phyloP scores from a whole-genome alignment of 1,140 invertebrate species.

The Aphaenogaster floridana region DNA sequence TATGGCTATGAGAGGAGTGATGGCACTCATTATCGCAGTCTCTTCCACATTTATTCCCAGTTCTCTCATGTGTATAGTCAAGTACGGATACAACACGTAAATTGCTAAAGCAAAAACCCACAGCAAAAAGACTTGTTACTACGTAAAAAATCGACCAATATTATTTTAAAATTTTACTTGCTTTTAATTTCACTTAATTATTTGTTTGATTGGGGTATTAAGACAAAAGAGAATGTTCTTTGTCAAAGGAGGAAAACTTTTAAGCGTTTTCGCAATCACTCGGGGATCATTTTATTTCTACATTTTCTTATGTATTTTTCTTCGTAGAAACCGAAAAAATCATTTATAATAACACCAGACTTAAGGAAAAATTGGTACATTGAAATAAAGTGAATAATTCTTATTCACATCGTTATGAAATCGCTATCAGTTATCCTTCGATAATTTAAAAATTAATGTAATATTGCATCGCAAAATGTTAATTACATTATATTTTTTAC shows the following conservation, averaged over 20 bases:
- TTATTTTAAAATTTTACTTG: not conserved
- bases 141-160: not conserved
- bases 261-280: no score
- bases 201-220: not conserved
- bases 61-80: slow-evolving; percentile 95
- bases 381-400: no score
- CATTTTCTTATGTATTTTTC: no score
- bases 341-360: no score
- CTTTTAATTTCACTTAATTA: not conserved
- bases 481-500: no score
- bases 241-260: not conserved
- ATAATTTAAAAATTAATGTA: no score
- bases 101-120: slow-evolving; percentile 87
- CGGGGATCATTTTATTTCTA: no score
- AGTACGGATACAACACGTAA: slow-evolving; percentile 93
- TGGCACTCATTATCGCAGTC: slow-evolving; percentile 94
- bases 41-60: slow-evolving; percentile 94
- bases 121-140: not conserved
- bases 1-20: slow-evolving; percentile 92
- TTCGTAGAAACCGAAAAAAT: no score
- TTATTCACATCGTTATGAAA: no score
- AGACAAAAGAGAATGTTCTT: not conserved
- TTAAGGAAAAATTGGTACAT: no score
- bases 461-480: no score
- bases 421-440: no score